Percentiles rank a stretch among this genome's conserved stretches.
These are phyloP conservation scores for Enteromius treurensis DNA, from an alignment of 2,797 vertebrate species.

Conservation along the genomic window DNA sequence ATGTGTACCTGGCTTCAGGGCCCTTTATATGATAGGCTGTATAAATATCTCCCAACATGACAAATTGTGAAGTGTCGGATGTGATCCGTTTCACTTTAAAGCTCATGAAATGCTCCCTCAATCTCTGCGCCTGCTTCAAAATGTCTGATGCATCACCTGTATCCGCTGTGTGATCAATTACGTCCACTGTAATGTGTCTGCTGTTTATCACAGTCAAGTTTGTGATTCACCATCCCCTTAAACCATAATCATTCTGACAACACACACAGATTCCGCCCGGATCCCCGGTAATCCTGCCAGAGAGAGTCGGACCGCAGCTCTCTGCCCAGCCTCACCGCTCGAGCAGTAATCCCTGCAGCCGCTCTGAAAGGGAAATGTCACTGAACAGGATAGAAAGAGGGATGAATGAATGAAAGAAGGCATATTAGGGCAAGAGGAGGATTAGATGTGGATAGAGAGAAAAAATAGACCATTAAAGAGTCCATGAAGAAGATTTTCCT, in stretches of 20 bases:
- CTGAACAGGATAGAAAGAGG: slow-evolving; percentile 18
- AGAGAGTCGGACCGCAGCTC: slow-evolving; percentile 51
- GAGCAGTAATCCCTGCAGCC: slow-evolving; percentile 53
- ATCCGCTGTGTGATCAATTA: slow-evolving; percentile 23
- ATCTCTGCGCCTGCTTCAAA: neutral
- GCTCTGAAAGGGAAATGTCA: slow-evolving; percentile 50
- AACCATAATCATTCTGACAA: slow-evolving; percentile 67
- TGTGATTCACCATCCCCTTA: slow-evolving; percentile 43
- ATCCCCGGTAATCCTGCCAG: slow-evolving; percentile 68
- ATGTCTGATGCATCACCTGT: slow-evolving; percentile 16
- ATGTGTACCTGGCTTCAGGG: neutral
- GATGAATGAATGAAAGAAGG: slow-evolving; percentile 32
- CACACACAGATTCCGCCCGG: slow-evolving; percentile 64
- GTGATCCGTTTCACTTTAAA: neutral
- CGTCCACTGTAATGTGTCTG: slow-evolving; percentile 26
- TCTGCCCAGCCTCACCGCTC: slow-evolving; percentile 29
- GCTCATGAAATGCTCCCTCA: slow-evolving; percentile 12
- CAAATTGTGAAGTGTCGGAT: neutral
- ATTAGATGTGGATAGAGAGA: slow-evolving; percentile 41
- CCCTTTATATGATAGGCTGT: neutral
- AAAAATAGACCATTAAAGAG: slow-evolving; percentile 32
- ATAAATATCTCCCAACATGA: neutral
- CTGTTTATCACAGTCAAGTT: slow-evolving; percentile 34
- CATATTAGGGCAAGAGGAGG: slow-evolving; percentile 12
- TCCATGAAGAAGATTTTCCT: slow-evolving; percentile 14